Conservation (phyloP, 2,888 invertebrate species). For the Lycaena phlaeas region DNA sequence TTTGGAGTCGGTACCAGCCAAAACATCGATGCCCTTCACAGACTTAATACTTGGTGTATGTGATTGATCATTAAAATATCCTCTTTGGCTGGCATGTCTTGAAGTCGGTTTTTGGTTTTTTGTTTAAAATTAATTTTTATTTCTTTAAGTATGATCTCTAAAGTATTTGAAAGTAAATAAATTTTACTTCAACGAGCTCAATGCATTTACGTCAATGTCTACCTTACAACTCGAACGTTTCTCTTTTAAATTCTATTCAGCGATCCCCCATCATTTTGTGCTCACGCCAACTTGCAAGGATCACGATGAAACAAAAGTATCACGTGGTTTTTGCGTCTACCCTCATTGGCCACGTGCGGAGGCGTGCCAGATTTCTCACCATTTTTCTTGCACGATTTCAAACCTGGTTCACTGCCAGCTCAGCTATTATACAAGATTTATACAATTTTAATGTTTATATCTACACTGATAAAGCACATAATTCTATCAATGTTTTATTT, state of each 20-base stretch:
- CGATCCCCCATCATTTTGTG: constrained; percentile 18
- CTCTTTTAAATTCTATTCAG: constrained; percentile 17
- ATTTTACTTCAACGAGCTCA: no score
- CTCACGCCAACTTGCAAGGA: constrained; percentile 20
- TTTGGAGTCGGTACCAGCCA: no score
- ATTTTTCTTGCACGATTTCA: constrained; percentile 26
- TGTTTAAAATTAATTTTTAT: no score
- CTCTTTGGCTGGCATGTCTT: no score
- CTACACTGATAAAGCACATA: constrained; percentile 8
- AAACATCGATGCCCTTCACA: no score
- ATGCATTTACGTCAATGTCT: no score
- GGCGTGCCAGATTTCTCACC: constrained; percentile 24
- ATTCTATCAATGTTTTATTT: constrained; percentile 1
- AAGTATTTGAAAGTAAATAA: no score
- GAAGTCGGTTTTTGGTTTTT: no score
- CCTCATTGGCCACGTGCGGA: constrained; percentile 15
- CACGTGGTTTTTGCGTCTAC: constrained; percentile 22
- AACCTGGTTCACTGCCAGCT: constrained; percentile 25
- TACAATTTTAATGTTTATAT: constrained; percentile 8
- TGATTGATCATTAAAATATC: no score
- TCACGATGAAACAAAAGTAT: constrained; percentile 23
- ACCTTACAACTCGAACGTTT: no score
- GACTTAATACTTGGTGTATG: no score
- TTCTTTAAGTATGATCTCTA: no score
- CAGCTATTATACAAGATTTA: constrained; percentile 19